A percentile compares a stretch with the other conserved stretches of the same genome.
Conservation (phyloP, 2,797 vertebrate species). For the Taeniopygia guttata region DNA sequence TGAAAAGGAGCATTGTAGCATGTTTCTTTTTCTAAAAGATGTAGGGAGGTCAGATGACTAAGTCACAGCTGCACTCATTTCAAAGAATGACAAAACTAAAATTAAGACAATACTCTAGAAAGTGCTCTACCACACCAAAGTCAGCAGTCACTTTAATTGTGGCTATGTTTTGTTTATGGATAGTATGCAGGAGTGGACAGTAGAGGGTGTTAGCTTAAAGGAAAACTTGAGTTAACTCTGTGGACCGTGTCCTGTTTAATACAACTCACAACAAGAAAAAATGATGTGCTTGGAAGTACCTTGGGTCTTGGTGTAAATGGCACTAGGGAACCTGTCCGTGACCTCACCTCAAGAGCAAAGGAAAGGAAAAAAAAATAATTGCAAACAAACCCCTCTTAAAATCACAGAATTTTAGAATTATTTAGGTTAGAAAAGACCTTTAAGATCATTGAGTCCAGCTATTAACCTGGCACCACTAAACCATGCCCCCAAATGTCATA, state of each 20-base stretch:
- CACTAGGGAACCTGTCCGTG: neutral
- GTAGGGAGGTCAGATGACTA: neutral
- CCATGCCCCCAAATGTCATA: neutral
- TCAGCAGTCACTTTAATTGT: neutral
- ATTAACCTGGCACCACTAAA: neutral
- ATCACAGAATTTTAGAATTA: neutral
- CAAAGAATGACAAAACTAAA: neutral
- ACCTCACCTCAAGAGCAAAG: neutral
- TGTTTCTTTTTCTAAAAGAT: neutral
- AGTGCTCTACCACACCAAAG: neutral
- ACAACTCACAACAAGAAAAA: neutral
- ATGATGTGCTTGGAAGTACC: neutral
- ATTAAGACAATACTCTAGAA: neutral
- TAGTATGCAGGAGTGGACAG: constrained; percentile 21
- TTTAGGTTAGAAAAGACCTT: neutral
- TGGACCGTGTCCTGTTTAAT: neutral
- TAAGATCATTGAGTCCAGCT: neutral
- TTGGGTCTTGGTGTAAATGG: neutral
- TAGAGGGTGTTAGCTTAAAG: constrained; percentile 52
- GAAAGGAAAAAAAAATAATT: neutral
- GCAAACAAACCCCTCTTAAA: neutral
- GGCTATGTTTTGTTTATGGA: neutral
- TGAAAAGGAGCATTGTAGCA: neutral
- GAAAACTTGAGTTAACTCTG: neutral
- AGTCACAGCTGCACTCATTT: neutral